phyloP scores from a whole-genome alignment of 1,140 invertebrate genomes.

The Cotesia vestalis region DNA sequence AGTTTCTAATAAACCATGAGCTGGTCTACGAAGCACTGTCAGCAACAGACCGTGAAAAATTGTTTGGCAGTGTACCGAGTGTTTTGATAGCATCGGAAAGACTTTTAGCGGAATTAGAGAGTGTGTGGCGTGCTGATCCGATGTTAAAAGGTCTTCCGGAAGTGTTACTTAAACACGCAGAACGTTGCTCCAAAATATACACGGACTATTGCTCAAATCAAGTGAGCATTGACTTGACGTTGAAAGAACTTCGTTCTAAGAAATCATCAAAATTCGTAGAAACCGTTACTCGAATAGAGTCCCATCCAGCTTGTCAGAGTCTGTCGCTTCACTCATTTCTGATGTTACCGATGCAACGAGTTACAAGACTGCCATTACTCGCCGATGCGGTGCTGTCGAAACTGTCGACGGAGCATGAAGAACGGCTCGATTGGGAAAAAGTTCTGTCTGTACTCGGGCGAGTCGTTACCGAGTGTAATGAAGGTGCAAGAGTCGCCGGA shows the following conservation, averaged over 20 bases:
- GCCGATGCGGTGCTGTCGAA: slow-evolving; percentile 87
- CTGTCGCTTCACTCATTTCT: slow-evolving; percentile 92
- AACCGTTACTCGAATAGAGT: slow-evolving; percentile 78
- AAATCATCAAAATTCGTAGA: slow-evolving; percentile 74
- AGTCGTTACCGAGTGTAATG: slow-evolving; percentile 92
- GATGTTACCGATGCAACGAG: slow-evolving; percentile 96
- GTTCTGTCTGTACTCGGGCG: slow-evolving; percentile 82
- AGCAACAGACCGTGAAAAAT: slow-evolving; percentile 75
- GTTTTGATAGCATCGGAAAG: slow-evolving; percentile 82
- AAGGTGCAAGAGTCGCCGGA: slow-evolving; percentile 87
- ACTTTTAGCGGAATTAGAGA: slow-evolving; percentile 86
- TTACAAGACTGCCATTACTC: slow-evolving; percentile 91
- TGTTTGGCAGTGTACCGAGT: slow-evolving; percentile 85
- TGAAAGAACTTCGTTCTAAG: slow-evolving; percentile 79
- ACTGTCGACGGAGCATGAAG: slow-evolving; percentile 72
- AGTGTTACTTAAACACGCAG: slow-evolving; percentile 83
- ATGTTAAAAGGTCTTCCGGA: slow-evolving; percentile 84
- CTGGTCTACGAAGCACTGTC: slow-evolving; percentile 76
- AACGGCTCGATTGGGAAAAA: slow-evolving; percentile 80
- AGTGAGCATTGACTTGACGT: slow-evolving; percentile 81
- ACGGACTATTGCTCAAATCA: slow-evolving; percentile 94
- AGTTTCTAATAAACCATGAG: slow-evolving; percentile 84
- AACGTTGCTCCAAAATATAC: slow-evolving; percentile 84
- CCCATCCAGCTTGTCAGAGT: slow-evolving; percentile 83
- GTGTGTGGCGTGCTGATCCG: slow-evolving; percentile 89